A percentile compares a stretch with the other conserved stretches of the same genome.
Evolutionary conservation across 2,113 vertebrate species (phyloP).

Genomic region (Austrofundulus limnaeus): DNA sequence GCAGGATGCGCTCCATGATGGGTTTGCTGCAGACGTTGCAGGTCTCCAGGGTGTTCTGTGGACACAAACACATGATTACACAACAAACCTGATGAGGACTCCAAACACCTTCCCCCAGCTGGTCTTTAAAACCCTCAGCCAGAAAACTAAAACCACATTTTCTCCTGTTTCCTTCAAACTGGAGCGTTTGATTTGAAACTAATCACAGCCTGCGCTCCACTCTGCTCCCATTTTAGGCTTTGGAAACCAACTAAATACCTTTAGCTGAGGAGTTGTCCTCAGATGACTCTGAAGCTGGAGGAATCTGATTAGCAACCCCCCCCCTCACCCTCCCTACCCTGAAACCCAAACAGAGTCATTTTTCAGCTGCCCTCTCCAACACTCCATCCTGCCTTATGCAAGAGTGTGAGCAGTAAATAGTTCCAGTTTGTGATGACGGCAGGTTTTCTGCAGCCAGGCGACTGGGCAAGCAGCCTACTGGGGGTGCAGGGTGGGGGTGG

Average conservation of each 20-base stretch:
- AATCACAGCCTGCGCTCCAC: constrained; percentile 1
- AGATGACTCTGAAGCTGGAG: constrained; percentile 59
- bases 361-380: constrained; percentile 63
- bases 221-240: constrained; percentile 4
- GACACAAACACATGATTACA: constrained; percentile 49
- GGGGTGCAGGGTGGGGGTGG: constrained; percentile 13
- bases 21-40: constrained; percentile 93
- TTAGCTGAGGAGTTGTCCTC: constrained; percentile 55
- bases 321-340: constrained; percentile 25
- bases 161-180: not conserved
- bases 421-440: constrained; percentile 82
- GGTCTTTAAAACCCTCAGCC: constrained; percentile 19
- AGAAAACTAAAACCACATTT: constrained; percentile 4
- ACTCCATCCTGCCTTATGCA: constrained; percentile 57
- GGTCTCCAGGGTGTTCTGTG: constrained; percentile 93
- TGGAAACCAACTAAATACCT: constrained; percentile 52
- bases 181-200: constrained; percentile 1
- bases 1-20: constrained; percentile 97
- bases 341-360: constrained; percentile 73
- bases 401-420: constrained; percentile 76
- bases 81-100: constrained; percentile 19
- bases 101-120: not conserved
- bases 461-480: constrained; percentile 67
- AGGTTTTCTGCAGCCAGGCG: constrained; percentile 74
- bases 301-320: constrained; percentile 74